phyloP scores from a whole-genome alignment of 2,113 vertebrate genomes.

The Alexandromys fortis region DNA sequence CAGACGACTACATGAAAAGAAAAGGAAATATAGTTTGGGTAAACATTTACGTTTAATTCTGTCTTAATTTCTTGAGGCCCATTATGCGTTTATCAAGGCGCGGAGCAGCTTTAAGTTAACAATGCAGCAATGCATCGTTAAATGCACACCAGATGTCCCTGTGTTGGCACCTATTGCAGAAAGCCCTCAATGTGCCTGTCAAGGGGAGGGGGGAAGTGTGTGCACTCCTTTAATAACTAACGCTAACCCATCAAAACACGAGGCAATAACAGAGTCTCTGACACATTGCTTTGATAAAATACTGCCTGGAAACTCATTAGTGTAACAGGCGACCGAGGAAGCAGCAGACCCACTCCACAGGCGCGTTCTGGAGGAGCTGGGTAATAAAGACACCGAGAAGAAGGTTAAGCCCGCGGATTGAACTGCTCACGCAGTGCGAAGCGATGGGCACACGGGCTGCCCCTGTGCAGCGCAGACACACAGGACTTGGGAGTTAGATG shows the following conservation, averaged over 20 bases:
- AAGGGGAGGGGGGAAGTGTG: constrained; percentile 57
- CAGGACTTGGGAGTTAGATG: constrained; percentile 17
- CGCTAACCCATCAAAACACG: constrained; percentile 81
- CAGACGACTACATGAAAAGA: background rate
- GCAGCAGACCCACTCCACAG: background rate
- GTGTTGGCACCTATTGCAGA: constrained; percentile 65
- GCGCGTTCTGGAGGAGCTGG: constrained; percentile 1
- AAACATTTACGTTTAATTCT: constrained; percentile 86
- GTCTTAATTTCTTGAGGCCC: constrained; percentile 82
- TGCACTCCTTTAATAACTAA: constrained; percentile 81
- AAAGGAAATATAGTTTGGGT: constrained; percentile 61
- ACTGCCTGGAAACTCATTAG: constrained; percentile 81
- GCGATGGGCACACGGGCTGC: constrained; percentile 5
- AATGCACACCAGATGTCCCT: constrained; percentile 83
- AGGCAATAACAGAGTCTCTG: constrained; percentile 79
- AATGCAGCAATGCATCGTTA: constrained; percentile 79
- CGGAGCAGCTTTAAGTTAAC: constrained; percentile 85
- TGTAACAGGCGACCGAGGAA: constrained; percentile 28
- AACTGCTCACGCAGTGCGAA: constrained; percentile 43
- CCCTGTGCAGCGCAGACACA: constrained; percentile 62
- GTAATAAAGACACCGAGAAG: constrained; percentile 54
- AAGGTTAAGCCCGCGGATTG: constrained; percentile 68
- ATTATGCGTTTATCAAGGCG: constrained; percentile 81
- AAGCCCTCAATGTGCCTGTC: constrained; percentile 73
- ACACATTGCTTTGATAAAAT: constrained; percentile 82